Evolutionary conservation across 2,888 invertebrate species (phyloP), one percentile per base, ranked within the genome.

Genomic region (Cinara cedri): DNA sequence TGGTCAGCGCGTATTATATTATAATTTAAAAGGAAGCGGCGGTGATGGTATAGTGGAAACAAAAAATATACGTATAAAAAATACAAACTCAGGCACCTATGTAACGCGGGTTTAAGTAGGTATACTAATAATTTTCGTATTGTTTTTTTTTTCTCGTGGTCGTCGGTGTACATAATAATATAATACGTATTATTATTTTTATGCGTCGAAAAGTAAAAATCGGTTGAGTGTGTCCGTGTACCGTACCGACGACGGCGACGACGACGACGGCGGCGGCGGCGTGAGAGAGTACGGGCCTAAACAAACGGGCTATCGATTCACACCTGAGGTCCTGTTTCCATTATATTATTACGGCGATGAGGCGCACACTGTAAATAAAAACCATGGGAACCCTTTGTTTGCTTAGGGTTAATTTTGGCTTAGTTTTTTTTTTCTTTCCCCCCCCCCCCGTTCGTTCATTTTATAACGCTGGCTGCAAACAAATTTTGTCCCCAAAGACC

Each of bases 341-440:
- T 76, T 76, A 66, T 76, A 76, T 26, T 26, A 55, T 42, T 4
- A 54, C 3, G 34, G 3, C 3, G 34, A 34, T 6, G 24, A 42
- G 11, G 10, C 13, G 42, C 34, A 26, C 46, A 68, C 70, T 42
- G 68, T 78, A 78, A 78, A 78, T 78, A 78, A 60, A 70, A 78
- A 70, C 70, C 78, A 68, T 78, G 78, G 70, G 78, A 78, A 78
- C 78, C 78, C 78, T 70, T 78, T 78, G 78, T 78, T 78, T 78
- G 78, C 68, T 51, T 70, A 70, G 78, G 78, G 68, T 78, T 70
- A 78, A 78, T 78, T 78, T 78, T 78, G 78, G 70, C 78, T 78
- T 42, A 78, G 68, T 78, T 78, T 76, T 74, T 60, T 54, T 55
- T 24, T 51, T 54, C 6, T 54, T n/a, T 34, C 34, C 6, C 34